A percentile compares a stretch with the other conserved stretches of the same genome.
Conservation (phyloP, 2,113 vertebrate species). For the Pomatostomus ruficeps region DNA sequence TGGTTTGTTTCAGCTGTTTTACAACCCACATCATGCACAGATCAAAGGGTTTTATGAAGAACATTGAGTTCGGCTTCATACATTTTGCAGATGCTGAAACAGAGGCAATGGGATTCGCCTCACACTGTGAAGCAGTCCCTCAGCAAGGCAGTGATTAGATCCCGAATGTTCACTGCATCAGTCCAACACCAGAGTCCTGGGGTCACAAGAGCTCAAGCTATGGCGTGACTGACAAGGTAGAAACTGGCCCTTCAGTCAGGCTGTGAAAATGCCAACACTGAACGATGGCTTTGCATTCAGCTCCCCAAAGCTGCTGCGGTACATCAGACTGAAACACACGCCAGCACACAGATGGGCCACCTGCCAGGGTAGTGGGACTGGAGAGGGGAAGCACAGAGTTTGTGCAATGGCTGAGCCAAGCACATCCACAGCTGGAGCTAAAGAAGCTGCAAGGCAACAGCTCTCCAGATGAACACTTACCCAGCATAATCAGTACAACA, state of each 20-base stretch:
- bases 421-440: neutral
- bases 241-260: neutral
- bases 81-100: neutral
- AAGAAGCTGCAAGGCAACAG: neutral
- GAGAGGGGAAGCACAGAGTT: neutral
- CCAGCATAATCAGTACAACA: neutral
- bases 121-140: neutral
- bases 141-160: neutral
- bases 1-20: neutral
- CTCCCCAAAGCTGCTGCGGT: neutral
- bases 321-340: accelerated
- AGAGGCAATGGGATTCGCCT: neutral
- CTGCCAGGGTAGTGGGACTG: neutral
- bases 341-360: neutral
- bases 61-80: neutral
- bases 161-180: accelerated
- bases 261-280: neutral
- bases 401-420: neutral
- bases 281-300: neutral
- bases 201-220: neutral
- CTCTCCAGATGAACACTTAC: neutral
- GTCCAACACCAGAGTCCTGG: neutral
- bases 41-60: neutral
- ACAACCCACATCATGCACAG: neutral
- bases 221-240: accelerated